phyloP scores from a whole-genome alignment of 2,113 vertebrate genomes.

The Bubo bubo region DNA sequence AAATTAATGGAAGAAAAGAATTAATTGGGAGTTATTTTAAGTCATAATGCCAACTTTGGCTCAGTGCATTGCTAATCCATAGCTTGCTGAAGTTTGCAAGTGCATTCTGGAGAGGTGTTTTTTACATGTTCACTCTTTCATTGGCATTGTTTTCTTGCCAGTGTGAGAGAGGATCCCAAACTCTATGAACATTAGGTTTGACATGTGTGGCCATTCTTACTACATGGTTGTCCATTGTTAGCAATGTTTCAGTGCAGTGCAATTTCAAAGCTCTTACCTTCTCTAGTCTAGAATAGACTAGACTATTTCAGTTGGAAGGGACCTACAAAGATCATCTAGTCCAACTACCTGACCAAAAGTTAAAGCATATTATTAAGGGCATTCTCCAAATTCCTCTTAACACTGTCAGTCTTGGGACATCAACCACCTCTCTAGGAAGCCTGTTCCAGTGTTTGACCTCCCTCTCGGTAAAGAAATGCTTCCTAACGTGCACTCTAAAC shows the following conservation, averaged over 20 bases:
- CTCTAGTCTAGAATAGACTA: not conserved
- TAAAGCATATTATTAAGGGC: not conserved
- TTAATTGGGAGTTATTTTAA: not conserved
- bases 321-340: not conserved
- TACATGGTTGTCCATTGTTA: not conserved
- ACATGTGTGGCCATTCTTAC: not conserved
- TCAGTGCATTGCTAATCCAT: not conserved
- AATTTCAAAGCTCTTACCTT: not conserved
- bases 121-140: not conserved
- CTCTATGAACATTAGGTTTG: not conserved
- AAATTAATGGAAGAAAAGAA: not conserved
- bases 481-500: not conserved
- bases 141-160: not conserved
- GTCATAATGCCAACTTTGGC: not conserved
- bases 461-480: not conserved
- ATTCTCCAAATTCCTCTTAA: not conserved
- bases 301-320: not conserved
- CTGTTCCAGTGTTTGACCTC: not conserved
- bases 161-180: not conserved
- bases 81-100: not conserved
- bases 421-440: not conserved
- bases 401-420: not conserved
- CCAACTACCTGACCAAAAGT: not conserved
- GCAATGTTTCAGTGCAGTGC: not conserved
- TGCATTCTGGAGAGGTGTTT: not conserved